phyloP scores from a whole-genome alignment of 2,888 invertebrate species.

The Isoperla grammatica region DNA sequence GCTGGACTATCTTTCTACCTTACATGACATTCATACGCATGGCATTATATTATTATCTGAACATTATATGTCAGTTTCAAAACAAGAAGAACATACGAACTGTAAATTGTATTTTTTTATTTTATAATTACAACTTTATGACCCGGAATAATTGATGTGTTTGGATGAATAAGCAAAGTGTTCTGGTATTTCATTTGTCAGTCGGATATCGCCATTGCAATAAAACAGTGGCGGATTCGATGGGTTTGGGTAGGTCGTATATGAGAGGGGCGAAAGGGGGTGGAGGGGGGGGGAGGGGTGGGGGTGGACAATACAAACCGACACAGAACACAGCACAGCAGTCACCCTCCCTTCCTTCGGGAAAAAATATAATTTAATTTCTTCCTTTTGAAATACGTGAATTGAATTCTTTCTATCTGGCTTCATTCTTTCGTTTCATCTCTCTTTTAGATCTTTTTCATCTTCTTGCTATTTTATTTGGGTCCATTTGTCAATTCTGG shows the following conservation, averaged over 20 bases:
- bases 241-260: neutral
- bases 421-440: constrained; percentile 25
- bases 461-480: constrained; percentile 14
- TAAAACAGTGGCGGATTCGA: neutral
- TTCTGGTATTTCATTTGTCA: no score
- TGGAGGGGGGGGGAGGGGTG: neutral
- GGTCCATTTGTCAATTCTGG: constrained; percentile 16
- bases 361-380: constrained; percentile 25
- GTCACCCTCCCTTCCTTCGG: neutral
- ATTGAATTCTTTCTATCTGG: constrained; percentile 28
- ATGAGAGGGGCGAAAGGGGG: neutral
- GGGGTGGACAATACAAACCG: constrained; percentile 7
- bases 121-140: no score
- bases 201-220: neutral
- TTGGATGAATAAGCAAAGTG: no score
- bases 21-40: no score
- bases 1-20: no score
- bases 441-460: constrained; percentile 21
- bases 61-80: no score
- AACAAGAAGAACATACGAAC: no score
- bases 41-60: no score
- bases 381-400: constrained; percentile 27
- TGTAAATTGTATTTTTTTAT: no score
- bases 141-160: no score
- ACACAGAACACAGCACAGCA: neutral